Base-by-base conservation (phyloP, 2,113 vertebrate species). In the Acrocephalus arundinaceus region DNA sequence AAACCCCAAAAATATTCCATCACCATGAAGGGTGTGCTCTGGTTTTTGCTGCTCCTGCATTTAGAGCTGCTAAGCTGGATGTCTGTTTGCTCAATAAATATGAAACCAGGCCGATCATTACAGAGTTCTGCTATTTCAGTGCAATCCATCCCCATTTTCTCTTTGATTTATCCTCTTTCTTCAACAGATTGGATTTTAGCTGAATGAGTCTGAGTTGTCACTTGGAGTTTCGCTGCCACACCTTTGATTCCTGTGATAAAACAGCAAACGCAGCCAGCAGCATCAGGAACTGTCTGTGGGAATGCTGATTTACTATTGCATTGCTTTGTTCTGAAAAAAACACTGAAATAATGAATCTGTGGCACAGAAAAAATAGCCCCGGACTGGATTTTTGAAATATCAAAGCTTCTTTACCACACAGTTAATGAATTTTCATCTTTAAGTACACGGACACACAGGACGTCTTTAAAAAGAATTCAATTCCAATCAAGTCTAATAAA, bases 211-310 rank as follows among this genome's bases (percentile, higher is more conserved):
- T 10, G 51, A 89, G 80, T 51, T 91, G 73, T 78, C 82, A 67
- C 41, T 67, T 41, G 52, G 73, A 67, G 52, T 87, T 95, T 74
- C 23, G 28, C 27, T 58, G 85, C 51, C 52, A 33, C 57, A 28
- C n/a, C 87, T 97, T 79, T 91, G 85, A 94, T 87, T 94, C 73
- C 17, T 57, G 66, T 25, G 74, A 89, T 55, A 28, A 91, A 94
- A 78, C 90, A 83, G 66, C 48, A 62, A 87, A 48, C 51, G 61
- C 87, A 89, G 70, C 66, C 88, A 76, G 31, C 35, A 89, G 65
- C 85, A 85, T 35, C 92, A 70, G 57, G 66, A 68, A 41, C 59
- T 65, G 87, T 27, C 80, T 79, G 71, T 2, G 4, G 54, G 71
- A 91, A 72, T 65, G 54, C 48, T 91, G 94, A 90, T 94, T 87